A percentile compares a stretch with the other conserved stretches of the same genome.
These are phyloP conservation scores for Acrocephalus kingi DNA, from an alignment of 2,113 vertebrate genomes.

Conservation along the genomic window DNA sequence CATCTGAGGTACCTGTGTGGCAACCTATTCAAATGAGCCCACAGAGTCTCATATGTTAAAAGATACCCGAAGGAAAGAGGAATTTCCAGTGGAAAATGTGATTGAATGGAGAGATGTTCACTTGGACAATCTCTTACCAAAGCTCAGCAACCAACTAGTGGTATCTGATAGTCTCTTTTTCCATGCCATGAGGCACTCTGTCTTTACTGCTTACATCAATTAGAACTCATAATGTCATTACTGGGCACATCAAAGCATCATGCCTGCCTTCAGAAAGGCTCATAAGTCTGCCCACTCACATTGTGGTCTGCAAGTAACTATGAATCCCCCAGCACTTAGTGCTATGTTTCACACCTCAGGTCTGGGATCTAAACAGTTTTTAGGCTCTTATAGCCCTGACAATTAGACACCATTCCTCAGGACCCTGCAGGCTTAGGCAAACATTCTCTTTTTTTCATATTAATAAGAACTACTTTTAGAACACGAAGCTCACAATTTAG, in stretches of 20 bases:
- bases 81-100: conserved; percentile 72
- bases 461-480: neutral
- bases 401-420: neutral
- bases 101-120: conserved; percentile 58
- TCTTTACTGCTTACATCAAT: conserved; percentile 48
- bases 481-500: neutral
- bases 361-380: neutral
- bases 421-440: neutral
- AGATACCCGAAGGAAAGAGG: conserved; percentile 9
- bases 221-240: conserved; percentile 45
- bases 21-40: conserved; percentile 41
- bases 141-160: neutral
- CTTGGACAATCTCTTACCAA: conserved; percentile 48
- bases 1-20: conserved; percentile 60
- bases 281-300: conserved; percentile 31
- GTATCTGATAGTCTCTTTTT: conserved; percentile 42
- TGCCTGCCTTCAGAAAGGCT: conserved; percentile 14
- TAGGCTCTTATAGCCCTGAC: neutral
- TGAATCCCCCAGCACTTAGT: neutral
- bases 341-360: conserved; percentile 17
- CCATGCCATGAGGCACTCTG: conserved; percentile 40
- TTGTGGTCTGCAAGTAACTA: conserved; percentile 26
- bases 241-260: conserved; percentile 36
- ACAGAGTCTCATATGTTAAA: neutral
- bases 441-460: neutral